These are phyloP conservation scores for Malaclemys terrapin DNA, from an alignment of 2,113 vertebrate genomes.

Conservation along the genomic window DNA sequence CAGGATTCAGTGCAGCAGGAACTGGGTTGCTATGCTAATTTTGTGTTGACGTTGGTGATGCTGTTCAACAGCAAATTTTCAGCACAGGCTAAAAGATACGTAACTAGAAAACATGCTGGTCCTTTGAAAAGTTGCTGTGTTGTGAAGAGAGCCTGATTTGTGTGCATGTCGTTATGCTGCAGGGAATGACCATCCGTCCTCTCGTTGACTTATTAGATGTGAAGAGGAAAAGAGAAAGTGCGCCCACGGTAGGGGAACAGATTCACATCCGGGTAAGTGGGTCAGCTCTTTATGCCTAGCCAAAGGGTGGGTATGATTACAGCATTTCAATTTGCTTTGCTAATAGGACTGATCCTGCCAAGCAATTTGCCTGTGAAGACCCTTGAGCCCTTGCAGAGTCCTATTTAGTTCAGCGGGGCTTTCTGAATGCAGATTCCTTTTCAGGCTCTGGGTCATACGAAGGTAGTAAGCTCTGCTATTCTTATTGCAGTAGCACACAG, in stretches of 20 bases:
- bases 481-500: not conserved
- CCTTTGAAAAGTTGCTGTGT: rapidly evolving
- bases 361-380: not conserved
- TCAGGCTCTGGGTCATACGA: rapidly evolving
- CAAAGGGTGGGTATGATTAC: not conserved
- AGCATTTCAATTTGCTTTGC: rapidly evolving
- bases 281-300: rapidly evolving
- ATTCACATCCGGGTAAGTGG: slow-evolving; percentile 85
- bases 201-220: slow-evolving; percentile 86
- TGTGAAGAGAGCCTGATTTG: not conserved
- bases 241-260: slow-evolving; percentile 85
- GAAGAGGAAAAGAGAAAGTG: slow-evolving; percentile 83
- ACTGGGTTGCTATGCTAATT: not conserved
- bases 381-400: not conserved
- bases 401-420: not conserved
- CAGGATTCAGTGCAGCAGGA: not conserved
- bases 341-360: not conserved
- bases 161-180: slow-evolving; percentile 11
- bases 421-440: not conserved
- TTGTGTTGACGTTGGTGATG: not conserved
- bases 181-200: slow-evolving; percentile 88
- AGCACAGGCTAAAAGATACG: not conserved
- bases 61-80: not conserved
- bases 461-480: not conserved
- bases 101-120: not conserved